phyloP scores from a whole-genome alignment of 2,888 invertebrate genomes.

The Cyrtodaria siliqua region DNA sequence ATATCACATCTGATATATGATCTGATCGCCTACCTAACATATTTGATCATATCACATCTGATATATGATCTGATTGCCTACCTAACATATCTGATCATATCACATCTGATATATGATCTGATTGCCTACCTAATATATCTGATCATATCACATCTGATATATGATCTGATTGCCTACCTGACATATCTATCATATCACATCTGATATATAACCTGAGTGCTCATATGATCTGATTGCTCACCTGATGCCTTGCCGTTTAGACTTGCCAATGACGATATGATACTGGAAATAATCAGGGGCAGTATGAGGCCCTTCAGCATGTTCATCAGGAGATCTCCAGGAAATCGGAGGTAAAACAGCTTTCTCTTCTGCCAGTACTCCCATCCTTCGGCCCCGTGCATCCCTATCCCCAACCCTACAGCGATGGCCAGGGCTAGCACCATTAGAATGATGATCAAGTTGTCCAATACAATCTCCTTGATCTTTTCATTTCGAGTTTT shows the following conservation, averaged over 20 bases:
- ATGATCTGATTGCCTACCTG: too few relatives aligned
- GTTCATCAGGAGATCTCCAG: slow-evolving; percentile 90
- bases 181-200: too few relatives aligned
- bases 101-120: too few relatives aligned
- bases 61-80: too few relatives aligned
- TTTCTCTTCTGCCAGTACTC: slow-evolving; percentile 89
- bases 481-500: neutral
- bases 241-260: slow-evolving; percentile 94
- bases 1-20: too few relatives aligned
- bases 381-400: slow-evolving; percentile 87
- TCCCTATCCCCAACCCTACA: slow-evolving; percentile 87
- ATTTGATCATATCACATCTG: too few relatives aligned
- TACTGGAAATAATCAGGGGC: slow-evolving; percentile 89
- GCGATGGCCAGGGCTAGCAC: slow-evolving; percentile 88
- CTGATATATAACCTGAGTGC: too few relatives aligned
- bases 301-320: slow-evolving; percentile 90
- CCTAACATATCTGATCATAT: too few relatives aligned
- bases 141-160: too few relatives aligned
- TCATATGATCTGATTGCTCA: too few relatives aligned
- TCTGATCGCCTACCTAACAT: too few relatives aligned
- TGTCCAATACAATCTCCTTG: slow-evolving; percentile 53
- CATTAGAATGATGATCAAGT: slow-evolving; percentile 89
- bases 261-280: slow-evolving; percentile 92
- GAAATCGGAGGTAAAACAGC: slow-evolving; percentile 89
- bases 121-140: too few relatives aligned